Conservation (phyloP, 1,140 invertebrate genomes). For the Drosophila ironensis region DNA sequence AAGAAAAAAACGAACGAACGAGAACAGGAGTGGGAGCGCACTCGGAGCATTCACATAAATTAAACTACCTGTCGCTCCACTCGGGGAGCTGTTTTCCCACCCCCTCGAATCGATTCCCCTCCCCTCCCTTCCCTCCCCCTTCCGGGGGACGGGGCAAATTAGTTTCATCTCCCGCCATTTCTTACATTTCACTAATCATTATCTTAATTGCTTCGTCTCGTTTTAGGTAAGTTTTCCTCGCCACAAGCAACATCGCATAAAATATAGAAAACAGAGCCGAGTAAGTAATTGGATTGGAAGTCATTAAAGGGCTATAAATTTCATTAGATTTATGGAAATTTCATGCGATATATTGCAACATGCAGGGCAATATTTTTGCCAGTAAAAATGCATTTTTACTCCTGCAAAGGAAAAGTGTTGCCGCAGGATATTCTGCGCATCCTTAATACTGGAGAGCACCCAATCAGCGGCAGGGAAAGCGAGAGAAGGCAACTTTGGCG, state of each 20-base stretch:
- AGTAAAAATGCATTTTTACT: slow-evolving; percentile 60
- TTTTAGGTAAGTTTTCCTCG: slow-evolving; percentile 62
- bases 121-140: background rate
- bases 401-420: slow-evolving; percentile 18
- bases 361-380: slow-evolving; percentile 33
- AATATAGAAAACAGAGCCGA: no score
- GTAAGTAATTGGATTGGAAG: slow-evolving; percentile 30
- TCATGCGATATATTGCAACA: slow-evolving; percentile 9
- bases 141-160: no score
- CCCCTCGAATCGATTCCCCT: background rate
- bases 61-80: slow-evolving; percentile 76
- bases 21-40: background rate
- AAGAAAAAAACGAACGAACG: background rate
- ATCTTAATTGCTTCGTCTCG: slow-evolving; percentile 41
- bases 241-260: background rate
- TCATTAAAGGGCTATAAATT: no score
- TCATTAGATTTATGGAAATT: no score
- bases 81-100: slow-evolving; percentile 24
- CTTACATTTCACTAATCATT: slow-evolving; percentile 59
- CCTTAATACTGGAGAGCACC: slow-evolving; percentile 52
- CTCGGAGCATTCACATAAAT: slow-evolving; percentile 64
- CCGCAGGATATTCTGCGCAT: slow-evolving; percentile 77
- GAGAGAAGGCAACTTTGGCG: no score
- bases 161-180: slow-evolving; percentile 56
- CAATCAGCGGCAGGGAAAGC: slow-evolving; percentile 13